These are phyloP conservation scores for Solen grandis DNA, from an alignment of 1,140 invertebrate species.

Conservation along the genomic window DNA sequence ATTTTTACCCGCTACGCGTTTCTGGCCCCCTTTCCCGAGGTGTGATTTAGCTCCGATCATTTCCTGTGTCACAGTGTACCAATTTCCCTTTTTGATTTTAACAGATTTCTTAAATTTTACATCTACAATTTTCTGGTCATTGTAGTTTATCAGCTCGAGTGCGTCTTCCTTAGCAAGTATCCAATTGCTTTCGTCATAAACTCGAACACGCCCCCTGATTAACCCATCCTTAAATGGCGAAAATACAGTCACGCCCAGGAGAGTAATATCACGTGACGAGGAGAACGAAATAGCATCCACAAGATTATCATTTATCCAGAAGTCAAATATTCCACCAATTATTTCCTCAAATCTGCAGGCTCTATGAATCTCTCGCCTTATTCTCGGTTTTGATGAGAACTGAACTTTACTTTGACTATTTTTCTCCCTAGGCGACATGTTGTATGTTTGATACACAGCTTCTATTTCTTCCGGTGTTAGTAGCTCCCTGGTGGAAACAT, in stretches of 20 bases:
- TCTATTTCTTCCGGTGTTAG: constrained; percentile 40
- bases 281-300: constrained; percentile 45
- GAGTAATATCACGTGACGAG: constrained; percentile 18
- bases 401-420: neutral
- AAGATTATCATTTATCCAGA: constrained; percentile 45
- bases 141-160: neutral
- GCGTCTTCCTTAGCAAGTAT: neutral
- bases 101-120: constrained; percentile 30
- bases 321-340: constrained; percentile 34
- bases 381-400: neutral
- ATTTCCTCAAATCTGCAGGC: constrained; percentile 18
- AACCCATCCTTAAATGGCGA: constrained; percentile 39
- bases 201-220: constrained; percentile 22
- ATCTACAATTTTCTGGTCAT: constrained; percentile 17
- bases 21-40: constrained; percentile 29
- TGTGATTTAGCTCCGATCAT: constrained; percentile 36
- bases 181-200: constrained; percentile 37
- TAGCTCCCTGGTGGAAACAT: constrained; percentile 28
- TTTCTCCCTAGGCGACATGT: constrained; percentile 21
- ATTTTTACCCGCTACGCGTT: constrained; percentile 13
- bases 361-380: constrained; percentile 4
- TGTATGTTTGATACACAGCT: constrained; percentile 34
- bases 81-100: neutral
- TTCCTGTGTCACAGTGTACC: constrained; percentile 52
- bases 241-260: constrained; percentile 26